These are phyloP conservation scores for Macquaria ambigua DNA, from an alignment of 2,113 vertebrate genomes.

Conservation along the genomic window DNA sequence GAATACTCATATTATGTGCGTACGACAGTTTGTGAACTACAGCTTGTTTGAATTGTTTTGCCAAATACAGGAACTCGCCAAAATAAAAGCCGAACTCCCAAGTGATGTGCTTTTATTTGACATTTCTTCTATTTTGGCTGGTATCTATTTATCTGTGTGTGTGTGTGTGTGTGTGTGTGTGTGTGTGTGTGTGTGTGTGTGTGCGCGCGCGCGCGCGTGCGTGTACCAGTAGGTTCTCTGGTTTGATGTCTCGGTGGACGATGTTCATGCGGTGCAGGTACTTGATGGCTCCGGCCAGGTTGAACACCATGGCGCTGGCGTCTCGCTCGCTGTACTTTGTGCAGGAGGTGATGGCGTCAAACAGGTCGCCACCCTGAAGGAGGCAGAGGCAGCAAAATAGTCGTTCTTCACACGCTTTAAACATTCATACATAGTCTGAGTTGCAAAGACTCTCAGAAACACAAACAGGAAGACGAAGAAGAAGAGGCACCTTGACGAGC, in stretches of 20 bases:
- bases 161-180: constrained; percentile 22
- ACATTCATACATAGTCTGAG: background rate
- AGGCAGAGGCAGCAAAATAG: background rate
- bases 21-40: too few relatives aligned
- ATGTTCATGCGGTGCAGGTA: constrained; percentile 97
- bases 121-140: background rate
- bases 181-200: constrained; percentile 38
- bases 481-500: constrained; percentile 90
- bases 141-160: background rate
- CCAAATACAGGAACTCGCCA: background rate
- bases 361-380: constrained; percentile 94
- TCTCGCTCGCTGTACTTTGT: constrained; percentile 97
- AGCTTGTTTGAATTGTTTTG: background rate
- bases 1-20: too few relatives aligned
- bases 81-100: background rate
- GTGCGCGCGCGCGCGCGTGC: too few relatives aligned
- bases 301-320: constrained; percentile 97
- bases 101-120: background rate
- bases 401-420: too few relatives aligned
- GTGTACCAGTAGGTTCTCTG: constrained; percentile 96
- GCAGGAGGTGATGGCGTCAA: constrained; percentile 98
- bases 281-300: constrained; percentile 92
- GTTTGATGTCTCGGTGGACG: constrained; percentile 98
- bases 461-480: background rate
- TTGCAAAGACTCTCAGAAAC: too few relatives aligned